Base-by-base conservation (phyloP, 1,140 invertebrate species). In the Papilio glaucus region DNA sequence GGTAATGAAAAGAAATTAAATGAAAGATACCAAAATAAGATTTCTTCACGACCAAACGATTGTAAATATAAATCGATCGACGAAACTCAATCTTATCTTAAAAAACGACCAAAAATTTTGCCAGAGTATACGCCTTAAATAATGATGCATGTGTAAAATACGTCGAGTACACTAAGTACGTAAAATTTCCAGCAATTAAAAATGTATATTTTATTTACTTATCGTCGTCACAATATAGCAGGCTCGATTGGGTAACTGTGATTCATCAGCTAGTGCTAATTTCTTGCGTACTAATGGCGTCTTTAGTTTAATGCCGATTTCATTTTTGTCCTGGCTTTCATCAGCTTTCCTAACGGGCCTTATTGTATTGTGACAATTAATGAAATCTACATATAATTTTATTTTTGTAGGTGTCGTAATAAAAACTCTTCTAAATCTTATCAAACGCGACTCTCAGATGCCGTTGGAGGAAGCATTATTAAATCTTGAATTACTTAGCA, bases 1-100 rank as follows among this genome's bases (percentile, higher is more conserved):
- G 89, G 89, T 91, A 91, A 91, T 81, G 63, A 69, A 75, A 82
- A 75, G 79, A 85, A 82, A 74, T 83, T 81, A 83, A 76, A 75
- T 79, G 76, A 74, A 74, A 81, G 74, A 81, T 74, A 72, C 42
- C 78, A 77, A 81, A 81, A 77, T 73, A 81, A 69, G 49, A 75
- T 67, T 73, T 78, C 62, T 69, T 69, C 71, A 45, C 71, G 61
- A 37, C 70, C 75, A 79, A 77, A 62, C 75, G 69, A 69, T 53
- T 15, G 41, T 45, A 72, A 75, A 63, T 39, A 38, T 73, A 53
- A 71, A 42, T 74, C 65, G 67, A 63, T 33, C 72, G 49, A 53
- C 42, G 38, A 33, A 63, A 67, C 70, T 79, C 60, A 49, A 12
- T 65, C 57, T 33, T 45, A 42, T 65, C 37, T 49, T 49, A 24